Conservation (phyloP, 1,140 invertebrate genomes). For the Dinothrombium tinctorium region DNA sequence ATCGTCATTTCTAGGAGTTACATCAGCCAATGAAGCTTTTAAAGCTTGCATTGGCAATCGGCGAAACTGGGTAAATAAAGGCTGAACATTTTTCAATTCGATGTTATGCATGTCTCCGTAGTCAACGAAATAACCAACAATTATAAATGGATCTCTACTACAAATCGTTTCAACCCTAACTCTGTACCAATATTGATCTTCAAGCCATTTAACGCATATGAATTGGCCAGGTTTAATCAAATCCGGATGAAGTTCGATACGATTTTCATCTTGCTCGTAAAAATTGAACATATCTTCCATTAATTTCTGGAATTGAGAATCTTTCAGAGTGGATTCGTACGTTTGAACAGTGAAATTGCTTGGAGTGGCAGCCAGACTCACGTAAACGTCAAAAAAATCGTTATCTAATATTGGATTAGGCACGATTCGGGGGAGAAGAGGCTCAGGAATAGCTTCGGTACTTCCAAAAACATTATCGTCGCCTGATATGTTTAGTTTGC, state of each 20-base stretch:
- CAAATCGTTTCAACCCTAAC: too few species aligned
- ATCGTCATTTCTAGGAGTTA: too few species aligned
- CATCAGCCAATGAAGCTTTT: too few species aligned
- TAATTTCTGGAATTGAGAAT: background rate
- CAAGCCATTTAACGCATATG: too few species aligned
- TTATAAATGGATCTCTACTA: too few species aligned
- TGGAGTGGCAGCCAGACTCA: background rate
- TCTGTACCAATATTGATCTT: too few species aligned
- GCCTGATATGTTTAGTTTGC: too few species aligned
- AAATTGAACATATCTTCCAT: background rate
- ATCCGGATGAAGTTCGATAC: background rate
- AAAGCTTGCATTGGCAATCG: too few species aligned
- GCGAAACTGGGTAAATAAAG: too few species aligned
- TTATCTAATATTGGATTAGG: background rate
- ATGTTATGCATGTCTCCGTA: too few species aligned
- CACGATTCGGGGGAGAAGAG: background rate
- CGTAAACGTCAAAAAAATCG: slow-evolving; percentile 1
- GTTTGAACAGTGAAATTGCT: background rate
- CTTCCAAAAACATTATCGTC: background rate
- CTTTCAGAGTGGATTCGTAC: background rate
- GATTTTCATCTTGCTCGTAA: slow-evolving; percentile 1
- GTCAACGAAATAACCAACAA: too few species aligned
- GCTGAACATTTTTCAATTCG: too few species aligned
- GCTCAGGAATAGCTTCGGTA: background rate
- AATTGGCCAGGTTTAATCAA: background rate